phyloP scores from a whole-genome alignment of 2,888 invertebrate genomes.

The Agelastica alni region DNA sequence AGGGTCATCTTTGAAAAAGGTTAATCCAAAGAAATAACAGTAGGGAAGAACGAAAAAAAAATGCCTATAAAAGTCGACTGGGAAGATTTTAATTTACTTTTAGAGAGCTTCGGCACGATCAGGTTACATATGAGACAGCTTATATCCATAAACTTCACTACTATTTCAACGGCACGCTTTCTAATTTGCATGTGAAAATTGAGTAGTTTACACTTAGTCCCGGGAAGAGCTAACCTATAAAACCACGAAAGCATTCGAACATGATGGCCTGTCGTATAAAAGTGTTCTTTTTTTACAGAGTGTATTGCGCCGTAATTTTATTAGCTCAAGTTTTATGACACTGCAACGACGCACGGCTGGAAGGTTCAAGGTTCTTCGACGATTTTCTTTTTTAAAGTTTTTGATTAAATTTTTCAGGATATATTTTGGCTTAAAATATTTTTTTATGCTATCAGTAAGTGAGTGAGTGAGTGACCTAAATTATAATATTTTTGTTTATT shows the following conservation, averaged over 20 bases:
- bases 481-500: too few species aligned
- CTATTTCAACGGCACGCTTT: constrained; percentile 40
- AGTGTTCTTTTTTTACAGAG: constrained; percentile 3
- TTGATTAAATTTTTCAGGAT: too few species aligned
- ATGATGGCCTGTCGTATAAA: constrained; percentile 12
- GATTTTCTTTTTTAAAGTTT: too few species aligned
- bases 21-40: too few species aligned
- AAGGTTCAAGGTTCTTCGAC: too few species aligned
- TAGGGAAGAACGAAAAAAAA: too few species aligned
- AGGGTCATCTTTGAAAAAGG: too few species aligned
- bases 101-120: constrained; percentile 27
- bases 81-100: constrained; percentile 38
- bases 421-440: too few species aligned
- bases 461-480: too few species aligned
- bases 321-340: constrained; percentile 3
- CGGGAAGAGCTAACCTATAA: constrained; percentile 2
- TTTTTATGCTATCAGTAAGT: too few species aligned
- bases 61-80: constrained; percentile 11
- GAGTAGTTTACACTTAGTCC: constrained; percentile 35
- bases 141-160: constrained; percentile 37
- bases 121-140: constrained; percentile 36
- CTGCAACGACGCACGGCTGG: too few species aligned
- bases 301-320: constrained; percentile 11
- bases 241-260: constrained; percentile 9
- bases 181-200: constrained; percentile 46